Base-by-base conservation (phyloP, 2,113 vertebrate species). In the Perognathus longimembris region DNA sequence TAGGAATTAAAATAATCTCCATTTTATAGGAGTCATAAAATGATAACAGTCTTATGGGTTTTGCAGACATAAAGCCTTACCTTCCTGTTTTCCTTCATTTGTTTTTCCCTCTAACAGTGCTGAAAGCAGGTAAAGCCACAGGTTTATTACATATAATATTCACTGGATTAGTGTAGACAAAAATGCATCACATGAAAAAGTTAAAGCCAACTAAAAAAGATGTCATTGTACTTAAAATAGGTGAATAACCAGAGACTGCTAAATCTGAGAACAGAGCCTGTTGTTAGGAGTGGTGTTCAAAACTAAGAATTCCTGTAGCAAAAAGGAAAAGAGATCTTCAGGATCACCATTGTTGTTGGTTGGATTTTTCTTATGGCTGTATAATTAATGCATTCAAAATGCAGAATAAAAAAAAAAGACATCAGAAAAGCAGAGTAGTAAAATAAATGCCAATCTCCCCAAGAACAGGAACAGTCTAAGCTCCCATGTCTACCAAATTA, bases 401-500 rank as follows among this genome's bases (percentile, higher is more conserved):
- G 54, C 4, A 9, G 20, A 6, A 42, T 81, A 82, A 89, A 66
- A 20, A 66, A 20, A 17, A 70, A 84, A 84, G 59, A 78, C 26
- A 90, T 3, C 18, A n/a, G 57, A 82, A 9, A 78, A 42, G 8
- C 5, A 57, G 70, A 74, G 70, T 17, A 57, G 28, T 63, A 42
- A 90, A 61, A 42, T 84, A 64, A 94, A 66, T 81, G 79, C 70
- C 5, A 4, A 4, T 20, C 6, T 24, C 22, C 74, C 18, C 1
- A 59, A 88, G 20, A 92, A 45, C 3, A 87, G 32, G 76, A 54
- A 38, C 70, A 59, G 50, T 18, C 20, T 70, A 71, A 64, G 54
- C 30, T 90, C 83, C 73, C 28, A 17, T 73, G 77, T 81, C 64
- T 87, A 86, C 42, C 57, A 73, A 61, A 89, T 97, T 82, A 90